Conservation (phyloP, 2,113 vertebrate genomes). For the Anseranas semipalmata region DNA sequence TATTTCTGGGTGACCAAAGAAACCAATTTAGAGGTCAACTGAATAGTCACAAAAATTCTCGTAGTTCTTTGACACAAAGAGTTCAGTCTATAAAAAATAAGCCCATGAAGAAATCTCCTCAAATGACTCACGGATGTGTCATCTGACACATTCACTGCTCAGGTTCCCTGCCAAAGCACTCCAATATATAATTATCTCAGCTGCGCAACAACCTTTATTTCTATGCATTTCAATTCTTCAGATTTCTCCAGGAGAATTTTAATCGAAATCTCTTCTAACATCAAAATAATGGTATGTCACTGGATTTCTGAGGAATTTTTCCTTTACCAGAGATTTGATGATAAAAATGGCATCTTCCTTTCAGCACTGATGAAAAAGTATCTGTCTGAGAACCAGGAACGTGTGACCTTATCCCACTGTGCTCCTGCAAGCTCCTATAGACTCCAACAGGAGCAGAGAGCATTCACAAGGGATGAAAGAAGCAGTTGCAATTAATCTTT, state of each 20-base stretch:
- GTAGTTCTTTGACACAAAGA: not conserved
- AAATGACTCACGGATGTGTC: not conserved
- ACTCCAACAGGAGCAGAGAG: not conserved
- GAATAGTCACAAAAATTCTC: not conserved
- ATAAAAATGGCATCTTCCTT: not conserved
- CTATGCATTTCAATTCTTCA: not conserved
- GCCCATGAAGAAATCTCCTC: not conserved
- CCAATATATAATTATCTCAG: conserved; percentile 40
- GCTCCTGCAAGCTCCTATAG: not conserved
- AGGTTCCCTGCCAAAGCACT: not conserved
- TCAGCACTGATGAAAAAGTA: not conserved
- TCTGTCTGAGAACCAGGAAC: not conserved
- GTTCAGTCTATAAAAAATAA: not conserved
- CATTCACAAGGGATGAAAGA: not conserved
- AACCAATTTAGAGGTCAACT: not conserved
- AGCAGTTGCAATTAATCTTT: not conserved
- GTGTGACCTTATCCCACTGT: rapidly evolving
- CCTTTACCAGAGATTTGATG: not conserved
- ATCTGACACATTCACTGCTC: conserved; percentile 43
- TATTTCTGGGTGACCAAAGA: conserved; percentile 18
- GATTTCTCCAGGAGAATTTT: conserved; percentile 10
- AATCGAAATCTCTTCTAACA: not conserved
- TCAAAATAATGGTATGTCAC: not conserved
- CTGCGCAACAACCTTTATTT: not conserved
- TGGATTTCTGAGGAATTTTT: not conserved